Conservation (phyloP, 2,888 invertebrate genomes). For the Apoda limacodes region DNA sequence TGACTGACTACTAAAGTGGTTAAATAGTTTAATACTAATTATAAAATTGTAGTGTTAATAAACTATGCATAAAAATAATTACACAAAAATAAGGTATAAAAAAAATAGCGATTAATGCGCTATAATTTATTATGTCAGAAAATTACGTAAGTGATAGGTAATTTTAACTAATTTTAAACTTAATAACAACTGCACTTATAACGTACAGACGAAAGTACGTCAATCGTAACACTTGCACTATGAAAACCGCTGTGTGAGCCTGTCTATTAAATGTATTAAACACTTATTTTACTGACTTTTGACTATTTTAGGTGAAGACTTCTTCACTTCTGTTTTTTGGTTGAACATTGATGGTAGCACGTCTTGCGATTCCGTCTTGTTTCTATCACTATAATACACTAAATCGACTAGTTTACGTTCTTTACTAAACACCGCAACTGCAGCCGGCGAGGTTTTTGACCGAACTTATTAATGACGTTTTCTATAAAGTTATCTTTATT, state of each 20-base stretch:
- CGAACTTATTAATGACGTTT: no score
- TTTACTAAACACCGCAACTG: slow-evolving; percentile 8
- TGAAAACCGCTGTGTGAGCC: background rate
- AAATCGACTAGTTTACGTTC: slow-evolving; percentile 8
- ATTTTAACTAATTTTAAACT: slow-evolving; percentile 2
- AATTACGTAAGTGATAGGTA: slow-evolving; percentile 3
- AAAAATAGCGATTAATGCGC: slow-evolving; percentile 2
- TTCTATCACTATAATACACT: slow-evolving; percentile 6
- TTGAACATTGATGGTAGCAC: slow-evolving; percentile 6
- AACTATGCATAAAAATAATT: background rate
- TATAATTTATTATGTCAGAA: slow-evolving; percentile 4
- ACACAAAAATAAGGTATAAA: slow-evolving; percentile 2
- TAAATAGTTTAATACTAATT: slow-evolving; percentile 1
- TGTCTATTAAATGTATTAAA: slow-evolving; percentile 3
- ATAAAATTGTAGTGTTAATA: no score
- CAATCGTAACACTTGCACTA: slow-evolving; percentile 1
- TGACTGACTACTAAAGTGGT: slow-evolving; percentile 7
- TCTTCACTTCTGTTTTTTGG: slow-evolving; percentile 6
- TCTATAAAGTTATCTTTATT: no score
- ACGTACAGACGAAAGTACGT: background rate
- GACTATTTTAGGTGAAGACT: slow-evolving; percentile 5
- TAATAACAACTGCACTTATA: background rate
- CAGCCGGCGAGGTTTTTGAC: no score
- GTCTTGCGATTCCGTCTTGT: slow-evolving; percentile 7
- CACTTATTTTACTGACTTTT: slow-evolving; percentile 8